These are phyloP conservation scores for Desoria tigrina DNA, from an alignment of 2,888 invertebrate genomes.

Conservation along the genomic window DNA sequence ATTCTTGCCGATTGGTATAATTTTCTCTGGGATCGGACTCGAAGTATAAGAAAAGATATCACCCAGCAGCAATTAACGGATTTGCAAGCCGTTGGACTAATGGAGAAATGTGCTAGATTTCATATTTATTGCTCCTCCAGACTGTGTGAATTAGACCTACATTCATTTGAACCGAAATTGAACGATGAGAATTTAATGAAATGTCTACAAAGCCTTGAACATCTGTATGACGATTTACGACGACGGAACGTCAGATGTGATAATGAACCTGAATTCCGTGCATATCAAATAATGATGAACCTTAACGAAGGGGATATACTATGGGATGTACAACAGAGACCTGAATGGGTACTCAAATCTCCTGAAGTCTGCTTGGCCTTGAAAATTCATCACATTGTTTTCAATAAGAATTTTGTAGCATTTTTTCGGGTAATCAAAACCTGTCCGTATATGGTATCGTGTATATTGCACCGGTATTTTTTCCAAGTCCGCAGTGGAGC, in stretches of 20 bases:
- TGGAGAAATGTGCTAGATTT: slow-evolving; percentile 92
- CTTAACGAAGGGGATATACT: slow-evolving; percentile 77
- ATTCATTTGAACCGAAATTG: slow-evolving; percentile 90
- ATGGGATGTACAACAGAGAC: slow-evolving; percentile 68
- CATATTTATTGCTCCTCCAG: too few species aligned
- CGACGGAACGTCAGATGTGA: slow-evolving; percentile 67
- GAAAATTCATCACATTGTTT: slow-evolving; percentile 76
- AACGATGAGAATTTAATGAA: slow-evolving; percentile 97
- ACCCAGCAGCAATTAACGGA: too few species aligned
- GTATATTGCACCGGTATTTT: slow-evolving; percentile 87
- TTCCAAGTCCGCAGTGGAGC: slow-evolving; percentile 79
- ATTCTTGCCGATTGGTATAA: too few species aligned
- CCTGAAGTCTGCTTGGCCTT: slow-evolving; percentile 76
- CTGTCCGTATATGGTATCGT: slow-evolving; percentile 82
- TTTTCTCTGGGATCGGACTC: too few species aligned
- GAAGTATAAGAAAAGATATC: slow-evolving; percentile 94
- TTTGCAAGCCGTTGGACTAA: slow-evolving; percentile 71
- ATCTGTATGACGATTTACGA: slow-evolving; percentile 88
- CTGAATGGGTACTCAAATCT: slow-evolving; percentile 74
- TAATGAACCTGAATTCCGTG: slow-evolving; percentile 92
- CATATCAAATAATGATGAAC: slow-evolving; percentile 90
- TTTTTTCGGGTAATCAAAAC: slow-evolving; percentile 81
- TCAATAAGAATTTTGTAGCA: slow-evolving; percentile 85
- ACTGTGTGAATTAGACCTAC: slow-evolving; percentile 84
- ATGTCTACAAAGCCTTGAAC: slow-evolving; percentile 92